Conservation (phyloP, 2,888 invertebrate genomes). For the Serrognathus titanus region DNA sequence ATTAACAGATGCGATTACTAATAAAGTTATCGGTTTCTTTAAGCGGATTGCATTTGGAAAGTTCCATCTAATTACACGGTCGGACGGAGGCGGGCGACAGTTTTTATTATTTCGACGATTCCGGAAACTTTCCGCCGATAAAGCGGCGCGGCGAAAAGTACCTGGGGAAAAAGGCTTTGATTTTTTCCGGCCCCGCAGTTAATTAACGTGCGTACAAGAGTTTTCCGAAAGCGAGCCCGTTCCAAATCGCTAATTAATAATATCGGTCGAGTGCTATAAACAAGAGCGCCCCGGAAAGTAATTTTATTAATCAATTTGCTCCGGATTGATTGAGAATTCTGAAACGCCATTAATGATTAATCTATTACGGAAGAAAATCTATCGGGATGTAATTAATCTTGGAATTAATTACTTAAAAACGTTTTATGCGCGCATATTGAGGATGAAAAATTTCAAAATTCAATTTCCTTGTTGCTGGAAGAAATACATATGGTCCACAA, state of each 20-base stretch:
- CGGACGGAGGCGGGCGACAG: background rate
- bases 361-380: background rate
- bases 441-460: conserved; percentile 4
- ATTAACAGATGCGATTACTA: conserved; percentile 43
- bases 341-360: background rate
- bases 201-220: background rate
- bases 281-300: background rate
- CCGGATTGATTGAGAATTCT: background rate
- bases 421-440: background rate
- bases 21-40: conserved; percentile 44
- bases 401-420: too few species aligned
- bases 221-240: background rate
- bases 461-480: too few species aligned
- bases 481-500: too few species aligned
- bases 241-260: background rate
- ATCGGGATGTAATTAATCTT: too few species aligned
- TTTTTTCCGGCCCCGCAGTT: background rate
- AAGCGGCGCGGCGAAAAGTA: background rate
- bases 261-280: background rate
- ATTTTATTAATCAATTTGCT: background rate
- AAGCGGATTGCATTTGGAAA: conserved; percentile 41
- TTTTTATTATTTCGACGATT: background rate
- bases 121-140: background rate
- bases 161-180: background rate
- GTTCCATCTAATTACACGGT: conserved; percentile 40